Percentiles rank a stretch among this genome's conserved stretches.
Evolutionary conservation across 2,888 invertebrate species (phyloP).

Genomic region (Hedya salicella): DNA sequence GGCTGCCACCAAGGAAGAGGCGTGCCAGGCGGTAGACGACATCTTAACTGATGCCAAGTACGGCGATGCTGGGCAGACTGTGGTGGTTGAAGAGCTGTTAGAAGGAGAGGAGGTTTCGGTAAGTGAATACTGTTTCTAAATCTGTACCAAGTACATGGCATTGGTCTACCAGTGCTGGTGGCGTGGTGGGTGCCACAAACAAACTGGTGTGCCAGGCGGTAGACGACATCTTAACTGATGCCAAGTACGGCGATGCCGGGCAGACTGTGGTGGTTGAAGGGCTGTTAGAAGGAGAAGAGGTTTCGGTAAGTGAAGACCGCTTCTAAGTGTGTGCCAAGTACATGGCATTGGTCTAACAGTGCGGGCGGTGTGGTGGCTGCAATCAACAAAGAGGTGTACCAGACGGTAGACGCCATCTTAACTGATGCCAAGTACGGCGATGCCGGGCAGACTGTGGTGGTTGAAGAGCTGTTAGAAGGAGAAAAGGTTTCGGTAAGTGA

Average conservation of each 20-base stretch:
- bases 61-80: constrained; percentile 92
- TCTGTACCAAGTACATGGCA: too few species aligned
- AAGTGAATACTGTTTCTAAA: constrained; percentile 58
- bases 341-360: too few species aligned
- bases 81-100: constrained; percentile 96
- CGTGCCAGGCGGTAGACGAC: constrained; percentile 92
- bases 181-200: constrained; percentile 91
- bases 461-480: constrained; percentile 96
- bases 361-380: constrained; percentile 97
- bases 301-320: constrained; percentile 88
- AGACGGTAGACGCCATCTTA: constrained; percentile 93
- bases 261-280: constrained; percentile 96
- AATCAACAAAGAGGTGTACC: constrained; percentile 91
- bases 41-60: constrained; percentile 92
- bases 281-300: constrained; percentile 95
- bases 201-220: constrained; percentile 94
- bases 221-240: constrained; percentile 91
- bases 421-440: constrained; percentile 91
- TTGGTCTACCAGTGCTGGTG: too few species aligned
- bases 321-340: too few species aligned
- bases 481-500: constrained; percentile 95
- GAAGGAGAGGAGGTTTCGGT: constrained; percentile 98
- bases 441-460: constrained; percentile 93
- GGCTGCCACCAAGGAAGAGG: constrained; percentile 90
- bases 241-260: constrained; percentile 93